Percentiles rank a stretch among this genome's conserved stretches.
Evolutionary conservation across 2,113 vertebrate species (phyloP).

Genomic region (Cepphus grylle): DNA sequence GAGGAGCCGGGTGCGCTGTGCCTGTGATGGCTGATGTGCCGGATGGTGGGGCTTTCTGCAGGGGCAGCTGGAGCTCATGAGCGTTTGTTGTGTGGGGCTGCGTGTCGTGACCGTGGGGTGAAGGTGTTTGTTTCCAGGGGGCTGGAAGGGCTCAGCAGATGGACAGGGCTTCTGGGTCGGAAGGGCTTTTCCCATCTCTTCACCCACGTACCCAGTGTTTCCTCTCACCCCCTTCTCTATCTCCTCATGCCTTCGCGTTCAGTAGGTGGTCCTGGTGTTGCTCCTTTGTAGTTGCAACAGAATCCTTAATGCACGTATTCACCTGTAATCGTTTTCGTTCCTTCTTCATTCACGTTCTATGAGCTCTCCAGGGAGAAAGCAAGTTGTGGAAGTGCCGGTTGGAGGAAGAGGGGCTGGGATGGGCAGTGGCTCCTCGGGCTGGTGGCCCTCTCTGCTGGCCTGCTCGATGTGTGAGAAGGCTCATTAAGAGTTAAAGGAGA

Average conservation of each 20-base stretch:
- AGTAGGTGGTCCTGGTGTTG: neutral
- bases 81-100: neutral
- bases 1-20: neutral
- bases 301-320: neutral
- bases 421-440: neutral
- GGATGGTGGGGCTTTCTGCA: neutral
- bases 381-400: neutral
- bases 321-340: neutral
- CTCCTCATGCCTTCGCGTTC: rapidly evolving
- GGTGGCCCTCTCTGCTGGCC: neutral
- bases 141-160: neutral
- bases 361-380: neutral
- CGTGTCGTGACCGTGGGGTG: rapidly evolving
- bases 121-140: neutral
- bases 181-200: neutral
- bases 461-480: neutral
- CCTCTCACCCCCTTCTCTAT: neutral
- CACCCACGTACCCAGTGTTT: neutral
- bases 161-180: neutral
- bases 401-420: rapidly evolving
- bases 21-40: neutral
- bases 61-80: rapidly evolving
- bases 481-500: neutral
- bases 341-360: neutral
- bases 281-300: neutral